These are phyloP conservation scores for Botia kubotai DNA, from an alignment of 2,797 vertebrate species.

Conservation along the genomic window DNA sequence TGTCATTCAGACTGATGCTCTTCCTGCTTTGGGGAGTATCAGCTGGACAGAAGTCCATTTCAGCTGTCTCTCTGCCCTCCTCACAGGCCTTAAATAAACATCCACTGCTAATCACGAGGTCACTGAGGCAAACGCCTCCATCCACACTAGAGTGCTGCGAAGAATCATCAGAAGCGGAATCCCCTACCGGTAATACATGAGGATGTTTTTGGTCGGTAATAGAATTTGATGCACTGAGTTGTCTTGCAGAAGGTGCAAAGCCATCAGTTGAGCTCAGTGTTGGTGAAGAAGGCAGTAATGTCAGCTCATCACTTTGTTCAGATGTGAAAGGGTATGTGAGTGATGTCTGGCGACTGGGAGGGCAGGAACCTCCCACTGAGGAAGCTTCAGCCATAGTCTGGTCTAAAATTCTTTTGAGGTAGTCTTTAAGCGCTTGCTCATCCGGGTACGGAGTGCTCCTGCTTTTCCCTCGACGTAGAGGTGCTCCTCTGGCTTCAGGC, in stretches of 20 bases:
- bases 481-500: slow-evolving; percentile 35
- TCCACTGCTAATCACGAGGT: slow-evolving; percentile 56
- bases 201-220: neutral
- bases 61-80: slow-evolving; percentile 73
- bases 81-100: slow-evolving; percentile 67
- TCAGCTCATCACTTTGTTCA: slow-evolving; percentile 34
- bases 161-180: slow-evolving; percentile 55
- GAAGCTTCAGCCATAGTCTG: slow-evolving; percentile 60
- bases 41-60: slow-evolving; percentile 73
- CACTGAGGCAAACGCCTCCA: slow-evolving; percentile 79
- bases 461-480: slow-evolving; percentile 39
- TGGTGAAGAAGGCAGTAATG: slow-evolving; percentile 27
- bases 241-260: slow-evolving; percentile 7
- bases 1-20: slow-evolving; percentile 90
- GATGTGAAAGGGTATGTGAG: slow-evolving; percentile 62
- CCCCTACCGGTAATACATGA: slow-evolving; percentile 56
- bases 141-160: slow-evolving; percentile 48
- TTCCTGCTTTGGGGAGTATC: slow-evolving; percentile 84
- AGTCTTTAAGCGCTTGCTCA: slow-evolving; percentile 78
- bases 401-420: slow-evolving; percentile 76
- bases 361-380: slow-evolving; percentile 73
- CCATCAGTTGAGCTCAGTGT: slow-evolving; percentile 1
- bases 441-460: slow-evolving; percentile 66
- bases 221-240: slow-evolving; percentile 20
- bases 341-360: slow-evolving; percentile 77